These are phyloP conservation scores for Brachymystax lenok DNA, from an alignment of 2,797 vertebrate genomes.

Conservation along the genomic window DNA sequence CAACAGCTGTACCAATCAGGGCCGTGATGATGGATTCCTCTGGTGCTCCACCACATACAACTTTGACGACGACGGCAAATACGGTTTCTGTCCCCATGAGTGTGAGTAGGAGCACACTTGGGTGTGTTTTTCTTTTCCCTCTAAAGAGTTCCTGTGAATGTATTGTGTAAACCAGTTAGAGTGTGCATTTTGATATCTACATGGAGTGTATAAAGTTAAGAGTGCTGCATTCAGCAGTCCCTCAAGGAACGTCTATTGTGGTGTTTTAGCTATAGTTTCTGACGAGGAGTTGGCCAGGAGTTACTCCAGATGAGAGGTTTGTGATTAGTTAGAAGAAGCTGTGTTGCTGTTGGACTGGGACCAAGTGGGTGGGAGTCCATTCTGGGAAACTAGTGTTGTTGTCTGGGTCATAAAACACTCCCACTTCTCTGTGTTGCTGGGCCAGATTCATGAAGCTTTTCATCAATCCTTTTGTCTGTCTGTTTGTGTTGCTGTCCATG, in stretches of 20 bases:
- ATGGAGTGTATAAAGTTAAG: not conserved
- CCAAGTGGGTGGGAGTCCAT: constrained; percentile 57
- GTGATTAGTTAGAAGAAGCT: constrained; percentile 35
- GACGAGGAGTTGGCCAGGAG: constrained; percentile 10
- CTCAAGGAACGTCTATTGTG: not conserved
- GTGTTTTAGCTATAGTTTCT: constrained; percentile 12
- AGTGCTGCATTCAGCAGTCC: not conserved
- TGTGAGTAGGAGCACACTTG: constrained; percentile 75
- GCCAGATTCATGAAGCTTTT: constrained; percentile 44
- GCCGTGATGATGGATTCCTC: constrained; percentile 93
- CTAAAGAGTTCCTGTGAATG: not conserved
- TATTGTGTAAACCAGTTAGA: not conserved
- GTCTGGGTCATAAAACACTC: constrained; percentile 54
- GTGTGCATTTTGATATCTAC: not conserved
- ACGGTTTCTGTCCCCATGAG: constrained; percentile 97
- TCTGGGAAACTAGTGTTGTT: constrained; percentile 60
- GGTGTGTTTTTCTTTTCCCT: not conserved
- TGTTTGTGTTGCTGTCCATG: constrained; percentile 62
- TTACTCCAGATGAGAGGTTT: constrained; percentile 31
- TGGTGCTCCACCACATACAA: constrained; percentile 97
- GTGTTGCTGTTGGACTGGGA: constrained; percentile 53
- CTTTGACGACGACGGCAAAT: constrained; percentile 93
- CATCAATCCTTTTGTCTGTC: constrained; percentile 66
- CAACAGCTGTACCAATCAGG: constrained; percentile 87
- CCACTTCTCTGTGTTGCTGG: constrained; percentile 57